Conservation (phyloP, 2,113 vertebrate genomes). For the Ptychochromis oligacanthus region DNA sequence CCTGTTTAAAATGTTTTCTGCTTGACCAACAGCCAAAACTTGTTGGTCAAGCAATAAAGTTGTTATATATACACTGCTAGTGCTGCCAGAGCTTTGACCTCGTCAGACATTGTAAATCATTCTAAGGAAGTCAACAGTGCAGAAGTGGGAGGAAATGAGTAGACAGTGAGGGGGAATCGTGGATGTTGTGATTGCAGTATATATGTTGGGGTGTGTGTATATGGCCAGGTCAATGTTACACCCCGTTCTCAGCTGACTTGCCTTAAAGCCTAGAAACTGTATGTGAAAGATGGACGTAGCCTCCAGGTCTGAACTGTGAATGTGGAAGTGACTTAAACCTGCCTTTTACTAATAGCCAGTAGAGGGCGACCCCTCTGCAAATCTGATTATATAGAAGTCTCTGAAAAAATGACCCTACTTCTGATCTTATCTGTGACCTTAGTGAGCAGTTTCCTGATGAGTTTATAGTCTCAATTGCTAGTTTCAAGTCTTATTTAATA, state of each 20-base stretch:
- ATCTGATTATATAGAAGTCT: too few species aligned
- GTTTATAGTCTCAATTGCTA: too few species aligned
- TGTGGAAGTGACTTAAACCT: too few species aligned
- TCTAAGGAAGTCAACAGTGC: fast-evolving
- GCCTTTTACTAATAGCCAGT: too few species aligned
- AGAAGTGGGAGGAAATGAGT: fast-evolving
- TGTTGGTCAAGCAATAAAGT: neutral
- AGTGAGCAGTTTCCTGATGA: too few species aligned
- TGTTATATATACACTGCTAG: neutral
- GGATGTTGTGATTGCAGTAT: neutral
- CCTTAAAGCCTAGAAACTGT: neutral
- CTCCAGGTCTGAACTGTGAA: too few species aligned
- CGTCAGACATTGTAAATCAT: neutral
- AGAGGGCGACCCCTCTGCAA: too few species aligned
- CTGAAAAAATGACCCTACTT: too few species aligned
- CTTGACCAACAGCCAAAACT: too few species aligned
- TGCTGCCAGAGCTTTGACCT: neutral
- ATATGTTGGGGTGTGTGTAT: neutral
- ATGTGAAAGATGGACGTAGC: neutral
- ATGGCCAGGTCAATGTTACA: neutral
- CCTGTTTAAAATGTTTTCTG: too few species aligned
- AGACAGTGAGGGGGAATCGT: neutral
- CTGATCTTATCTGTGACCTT: too few species aligned
- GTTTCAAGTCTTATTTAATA: too few species aligned
- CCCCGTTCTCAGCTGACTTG: fast-evolving